Base-by-base conservation (phyloP, 2,113 vertebrate species). In the Progne subis region DNA sequence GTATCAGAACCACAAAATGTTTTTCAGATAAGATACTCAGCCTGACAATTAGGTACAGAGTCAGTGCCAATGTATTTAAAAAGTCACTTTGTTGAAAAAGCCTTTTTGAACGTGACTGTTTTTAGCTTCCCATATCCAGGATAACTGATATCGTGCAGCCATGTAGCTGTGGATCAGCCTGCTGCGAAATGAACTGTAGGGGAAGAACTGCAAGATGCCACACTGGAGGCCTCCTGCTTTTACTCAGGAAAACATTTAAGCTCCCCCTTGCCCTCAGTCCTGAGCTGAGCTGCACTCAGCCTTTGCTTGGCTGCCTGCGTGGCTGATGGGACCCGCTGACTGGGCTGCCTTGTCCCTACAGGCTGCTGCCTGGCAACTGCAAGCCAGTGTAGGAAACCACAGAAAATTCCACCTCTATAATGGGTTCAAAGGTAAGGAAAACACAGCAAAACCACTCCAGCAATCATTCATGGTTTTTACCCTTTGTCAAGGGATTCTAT, bases 301-400 rank as follows among this genome's bases (percentile, higher is more conserved):
- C 47, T 75, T 47, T 49, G 28, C 31, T 26, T 74, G 75, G 57
- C 61, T 46, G 44, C 26, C 56, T 13, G 6, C 0, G 1, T 19
- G 32, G 39, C 68, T 63, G 78, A 68, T 10, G 0, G 0, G 32
- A 37, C 32, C 32, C 31, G 29, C 23, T 34, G 32, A 11, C 47
- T 46, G 18, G 20, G 12, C 31, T 61, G 41, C 31, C 53, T 78
- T 20, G 9, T 72, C 46, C 53, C 43, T 43, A 1, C 34, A 56
- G 39, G 14, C 25, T 23, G 41, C 49, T 59, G 21, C 34, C 14
- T 5, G 3, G 28, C 34, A 80, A 56, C 19, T 25, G 14, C 28
- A 80, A 83, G 34, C 24, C 26, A 37, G 15, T 4, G 13, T 8
- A 64, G 29, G 34, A 80, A 86, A 39, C 28, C 12, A 67, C 12